Conservation (phyloP, 1,140 invertebrate genomes). For the silkworm (Bombyx mori) region DNA sequence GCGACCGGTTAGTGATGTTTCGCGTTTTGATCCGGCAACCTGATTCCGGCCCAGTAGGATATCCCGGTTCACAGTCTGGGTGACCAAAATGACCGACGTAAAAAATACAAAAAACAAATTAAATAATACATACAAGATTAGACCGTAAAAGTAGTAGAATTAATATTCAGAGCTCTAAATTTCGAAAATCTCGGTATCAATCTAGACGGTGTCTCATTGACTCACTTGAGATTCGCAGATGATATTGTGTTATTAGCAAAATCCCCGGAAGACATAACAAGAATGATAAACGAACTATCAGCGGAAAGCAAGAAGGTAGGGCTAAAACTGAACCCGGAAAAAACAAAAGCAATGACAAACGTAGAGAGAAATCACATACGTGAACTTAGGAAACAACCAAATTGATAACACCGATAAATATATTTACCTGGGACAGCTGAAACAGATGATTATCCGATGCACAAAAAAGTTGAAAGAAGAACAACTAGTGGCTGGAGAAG, state of each 20-base stretch:
- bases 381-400: constrained; percentile 12
- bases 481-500: constrained; percentile 24
- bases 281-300: constrained; percentile 15
- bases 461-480: constrained; percentile 23
- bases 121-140: too few species aligned
- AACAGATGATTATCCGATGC: constrained; percentile 15
- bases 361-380: constrained; percentile 12
- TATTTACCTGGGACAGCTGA: constrained; percentile 27
- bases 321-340: constrained; percentile 9
- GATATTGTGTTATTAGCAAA: constrained; percentile 15
- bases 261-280: constrained; percentile 11
- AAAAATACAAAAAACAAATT: not conserved
- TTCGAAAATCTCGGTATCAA: not conserved
- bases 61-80: not conserved
- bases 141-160: too few species aligned
- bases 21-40: too few species aligned
- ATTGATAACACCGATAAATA: constrained; percentile 27
- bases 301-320: constrained; percentile 16
- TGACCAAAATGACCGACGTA: not conserved
- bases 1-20: too few species aligned
- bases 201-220: constrained; percentile 1
- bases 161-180: too few species aligned
- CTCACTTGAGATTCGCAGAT: constrained; percentile 18
- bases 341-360: constrained; percentile 15
- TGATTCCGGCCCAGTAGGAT: too few species aligned